Conservation (phyloP, 1,140 invertebrate genomes). For the Phortica variegata region DNA sequence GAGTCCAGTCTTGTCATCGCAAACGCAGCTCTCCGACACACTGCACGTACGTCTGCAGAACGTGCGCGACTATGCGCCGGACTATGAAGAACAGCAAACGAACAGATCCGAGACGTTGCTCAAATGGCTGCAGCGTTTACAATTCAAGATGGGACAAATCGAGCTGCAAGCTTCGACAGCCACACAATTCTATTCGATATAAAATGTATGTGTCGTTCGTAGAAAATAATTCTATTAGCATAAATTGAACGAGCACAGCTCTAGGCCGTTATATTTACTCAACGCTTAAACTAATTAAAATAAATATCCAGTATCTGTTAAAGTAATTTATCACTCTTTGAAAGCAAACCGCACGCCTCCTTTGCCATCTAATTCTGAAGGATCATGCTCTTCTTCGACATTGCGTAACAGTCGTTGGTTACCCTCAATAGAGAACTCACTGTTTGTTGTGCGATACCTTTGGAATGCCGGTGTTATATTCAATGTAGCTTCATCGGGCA, state of each 20-base stretch:
- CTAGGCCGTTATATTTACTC: no score
- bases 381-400: slow-evolving; percentile 42
- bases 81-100: slow-evolving; percentile 50
- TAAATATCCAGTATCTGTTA: no score
- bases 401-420: slow-evolving; percentile 25
- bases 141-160: slow-evolving; percentile 98
- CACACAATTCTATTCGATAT: slow-evolving; percentile 56
- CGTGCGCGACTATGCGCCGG: slow-evolving; percentile 76
- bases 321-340: no score
- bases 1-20: slow-evolving; percentile 89
- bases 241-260: background rate
- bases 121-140: slow-evolving; percentile 87
- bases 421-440: slow-evolving; percentile 36
- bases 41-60: slow-evolving; percentile 86
- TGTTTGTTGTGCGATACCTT: slow-evolving; percentile 32
- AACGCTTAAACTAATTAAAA: no score
- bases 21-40: slow-evolving; percentile 80
- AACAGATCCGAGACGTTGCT: slow-evolving; percentile 61
- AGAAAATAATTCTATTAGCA: no score
- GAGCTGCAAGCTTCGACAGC: slow-evolving; percentile 90
- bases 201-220: no score
- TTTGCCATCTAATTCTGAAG: slow-evolving; percentile 7
- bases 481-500: slow-evolving; percentile 29
- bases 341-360: no score
- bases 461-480: slow-evolving; percentile 36